phyloP scores from a whole-genome alignment of 1,140 invertebrate genomes.

The Chrysomallon squamiferum region DNA sequence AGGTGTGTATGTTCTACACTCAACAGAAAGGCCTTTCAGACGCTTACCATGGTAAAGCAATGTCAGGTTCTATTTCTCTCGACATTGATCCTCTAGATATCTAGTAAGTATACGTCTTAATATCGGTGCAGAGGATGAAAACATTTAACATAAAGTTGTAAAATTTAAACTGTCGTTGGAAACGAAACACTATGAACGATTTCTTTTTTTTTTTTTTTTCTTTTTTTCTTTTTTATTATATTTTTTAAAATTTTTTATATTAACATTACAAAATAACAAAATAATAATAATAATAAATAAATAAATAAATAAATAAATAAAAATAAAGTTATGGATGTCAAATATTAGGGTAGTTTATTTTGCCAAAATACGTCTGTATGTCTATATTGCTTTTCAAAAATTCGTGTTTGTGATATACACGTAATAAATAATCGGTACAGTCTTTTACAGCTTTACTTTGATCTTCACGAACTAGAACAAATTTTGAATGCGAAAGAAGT shows the following conservation, averaged over 20 bases:
- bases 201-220: neutral
- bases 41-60: neutral
- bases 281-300: no score
- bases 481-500: neutral
- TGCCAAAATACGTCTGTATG: no score
- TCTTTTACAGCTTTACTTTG: constrained; percentile 1
- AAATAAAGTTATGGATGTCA: no score
- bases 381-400: no score
- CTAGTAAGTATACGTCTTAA: neutral
- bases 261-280: no score
- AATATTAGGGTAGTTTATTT: no score
- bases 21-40: neutral
- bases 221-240: neutral
- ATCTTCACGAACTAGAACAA: neutral
- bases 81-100: neutral
- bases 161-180: neutral
- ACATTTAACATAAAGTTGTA: neutral
- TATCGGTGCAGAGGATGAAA: neutral
- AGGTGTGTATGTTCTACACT: constrained; percentile 2
- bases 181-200: neutral
- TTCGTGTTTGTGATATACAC: no score
- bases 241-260: no score
- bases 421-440: neutral
- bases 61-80: neutral
- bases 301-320: no score